Conservation (phyloP, 2,797 vertebrate genomes). For the Sitta carolinensis region DNA sequence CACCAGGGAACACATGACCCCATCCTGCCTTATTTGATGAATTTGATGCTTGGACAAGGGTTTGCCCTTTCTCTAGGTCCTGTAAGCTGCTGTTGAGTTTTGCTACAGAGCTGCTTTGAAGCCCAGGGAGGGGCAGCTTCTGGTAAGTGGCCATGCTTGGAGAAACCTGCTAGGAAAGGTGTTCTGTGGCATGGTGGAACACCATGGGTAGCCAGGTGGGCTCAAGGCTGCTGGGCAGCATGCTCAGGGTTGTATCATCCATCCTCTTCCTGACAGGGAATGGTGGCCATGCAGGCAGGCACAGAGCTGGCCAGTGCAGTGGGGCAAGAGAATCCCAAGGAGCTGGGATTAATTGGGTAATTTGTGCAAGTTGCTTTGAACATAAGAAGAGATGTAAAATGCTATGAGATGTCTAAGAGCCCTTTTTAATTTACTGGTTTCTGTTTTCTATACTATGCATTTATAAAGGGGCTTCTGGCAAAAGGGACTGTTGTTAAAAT, state of each 20-base stretch:
- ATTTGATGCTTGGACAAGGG: background rate
- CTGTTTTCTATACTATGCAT: background rate
- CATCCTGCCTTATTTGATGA: background rate
- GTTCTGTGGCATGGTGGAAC: background rate
- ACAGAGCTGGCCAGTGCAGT: accelerated
- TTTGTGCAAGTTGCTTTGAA: background rate
- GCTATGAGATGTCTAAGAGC: background rate
- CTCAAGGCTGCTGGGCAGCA: background rate
- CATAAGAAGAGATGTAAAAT: background rate
- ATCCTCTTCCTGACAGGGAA: background rate
- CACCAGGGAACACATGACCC: accelerated
- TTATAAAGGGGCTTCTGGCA: background rate
- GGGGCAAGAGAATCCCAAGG: background rate
- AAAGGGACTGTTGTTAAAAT: background rate
- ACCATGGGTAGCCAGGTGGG: background rate
- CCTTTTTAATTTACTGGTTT: background rate
- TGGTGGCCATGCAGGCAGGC: accelerated
- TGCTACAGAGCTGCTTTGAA: background rate
- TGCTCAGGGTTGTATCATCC: accelerated
- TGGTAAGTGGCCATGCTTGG: accelerated
- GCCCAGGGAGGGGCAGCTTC: background rate
- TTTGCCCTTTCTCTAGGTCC: background rate
- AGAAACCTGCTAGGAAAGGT: background rate
- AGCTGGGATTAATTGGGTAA: background rate
- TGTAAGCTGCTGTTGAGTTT: background rate